These are phyloP conservation scores for Pangasius mekongensis DNA, from an alignment of 2,797 vertebrate species.

Conservation along the genomic window DNA sequence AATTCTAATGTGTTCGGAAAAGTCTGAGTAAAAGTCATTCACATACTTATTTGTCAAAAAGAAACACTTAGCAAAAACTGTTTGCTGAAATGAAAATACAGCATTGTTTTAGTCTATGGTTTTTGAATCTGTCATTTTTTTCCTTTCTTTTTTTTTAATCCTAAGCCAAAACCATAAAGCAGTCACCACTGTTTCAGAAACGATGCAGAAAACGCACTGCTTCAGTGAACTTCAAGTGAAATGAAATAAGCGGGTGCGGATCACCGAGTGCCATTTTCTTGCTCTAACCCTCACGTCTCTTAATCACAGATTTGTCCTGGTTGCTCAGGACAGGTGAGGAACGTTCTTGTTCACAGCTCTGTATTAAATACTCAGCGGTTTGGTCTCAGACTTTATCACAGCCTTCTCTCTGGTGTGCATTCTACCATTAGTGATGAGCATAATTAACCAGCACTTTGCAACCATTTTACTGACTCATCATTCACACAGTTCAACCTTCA, in stretches of 20 bases:
- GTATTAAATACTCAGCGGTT: neutral
- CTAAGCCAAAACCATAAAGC: constrained; percentile 4
- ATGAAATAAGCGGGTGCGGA: neutral
- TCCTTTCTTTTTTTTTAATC: neutral
- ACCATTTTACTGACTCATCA: neutral
- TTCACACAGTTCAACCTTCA: neutral
- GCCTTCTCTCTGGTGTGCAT: neutral
- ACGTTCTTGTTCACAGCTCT: neutral
- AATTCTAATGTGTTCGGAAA: constrained; percentile 12
- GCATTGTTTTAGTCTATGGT: neutral
- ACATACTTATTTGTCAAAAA: constrained; percentile 8
- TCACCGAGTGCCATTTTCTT: neutral
- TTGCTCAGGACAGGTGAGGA: neutral
- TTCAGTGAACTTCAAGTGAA: neutral
- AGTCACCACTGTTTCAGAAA: neutral
- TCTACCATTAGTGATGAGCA: neutral
- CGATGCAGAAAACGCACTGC: neutral
- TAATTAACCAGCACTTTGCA: neutral
- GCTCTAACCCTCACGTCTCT: neutral
- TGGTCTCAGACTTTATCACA: neutral
- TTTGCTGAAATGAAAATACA: constrained; percentile 14
- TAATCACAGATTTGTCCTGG: neutral
- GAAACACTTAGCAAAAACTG: constrained; percentile 29
- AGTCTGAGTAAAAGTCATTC: constrained; percentile 22
- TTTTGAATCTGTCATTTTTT: neutral